Conservation (phyloP, 1,140 invertebrate genomes). For the Halesus radiatus region DNA sequence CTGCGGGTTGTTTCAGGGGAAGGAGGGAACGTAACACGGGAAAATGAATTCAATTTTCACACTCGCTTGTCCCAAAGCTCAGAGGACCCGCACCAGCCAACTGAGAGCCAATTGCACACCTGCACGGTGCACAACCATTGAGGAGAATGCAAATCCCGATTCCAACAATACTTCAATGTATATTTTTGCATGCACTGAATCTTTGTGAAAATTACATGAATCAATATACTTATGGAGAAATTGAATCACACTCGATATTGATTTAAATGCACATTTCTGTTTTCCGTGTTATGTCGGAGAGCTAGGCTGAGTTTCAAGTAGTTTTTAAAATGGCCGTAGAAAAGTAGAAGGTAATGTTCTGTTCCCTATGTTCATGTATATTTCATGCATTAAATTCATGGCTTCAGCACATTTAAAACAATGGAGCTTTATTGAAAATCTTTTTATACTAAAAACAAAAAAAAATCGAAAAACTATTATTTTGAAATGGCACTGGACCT, state of each 20-base stretch:
- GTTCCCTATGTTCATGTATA: too few species aligned
- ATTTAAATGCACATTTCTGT: too few species aligned
- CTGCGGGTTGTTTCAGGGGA: neutral
- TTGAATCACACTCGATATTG: neutral
- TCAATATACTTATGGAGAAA: neutral
- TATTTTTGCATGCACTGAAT: neutral
- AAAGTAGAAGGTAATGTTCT: too few species aligned
- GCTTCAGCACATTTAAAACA: too few species aligned
- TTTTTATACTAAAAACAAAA: too few species aligned
- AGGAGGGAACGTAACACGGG: neutral
- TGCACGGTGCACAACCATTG: neutral
- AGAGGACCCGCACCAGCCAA: neutral
- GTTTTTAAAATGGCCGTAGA: too few species aligned
- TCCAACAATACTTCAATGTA: neutral
- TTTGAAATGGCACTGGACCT: too few species aligned
- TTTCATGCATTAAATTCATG: too few species aligned
- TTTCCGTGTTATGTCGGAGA: too few species aligned
- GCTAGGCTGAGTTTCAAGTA: too few species aligned
- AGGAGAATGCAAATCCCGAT: neutral
- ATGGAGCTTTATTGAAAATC: too few species aligned
- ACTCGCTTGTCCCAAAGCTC: neutral
- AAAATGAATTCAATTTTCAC: slow-evolving; percentile 1
- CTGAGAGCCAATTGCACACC: neutral
- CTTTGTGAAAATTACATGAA: neutral
- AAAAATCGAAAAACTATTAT: too few species aligned